These are phyloP conservation scores for Pandemis corylana DNA, from an alignment of 2,888 invertebrate genomes.

Conservation along the genomic window DNA sequence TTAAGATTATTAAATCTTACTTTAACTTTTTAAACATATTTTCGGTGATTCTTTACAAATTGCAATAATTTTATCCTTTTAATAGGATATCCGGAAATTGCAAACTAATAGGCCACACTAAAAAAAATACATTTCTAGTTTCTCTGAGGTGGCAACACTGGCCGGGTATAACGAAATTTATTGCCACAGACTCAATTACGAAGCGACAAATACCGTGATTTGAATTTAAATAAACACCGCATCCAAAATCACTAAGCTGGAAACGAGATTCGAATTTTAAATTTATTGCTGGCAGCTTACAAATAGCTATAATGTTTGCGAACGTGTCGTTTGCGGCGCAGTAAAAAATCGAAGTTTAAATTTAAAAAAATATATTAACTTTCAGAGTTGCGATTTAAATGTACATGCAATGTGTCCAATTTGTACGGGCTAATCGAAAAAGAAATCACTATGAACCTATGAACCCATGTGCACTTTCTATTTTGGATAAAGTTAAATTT, in stretches of 20 bases:
- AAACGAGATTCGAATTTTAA: slow-evolving; percentile 34
- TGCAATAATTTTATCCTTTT: too few relatives aligned
- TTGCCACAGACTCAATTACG: slow-evolving; percentile 37
- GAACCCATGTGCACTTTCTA: too few relatives aligned
- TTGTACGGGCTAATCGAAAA: too few relatives aligned
- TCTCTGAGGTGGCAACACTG: background rate
- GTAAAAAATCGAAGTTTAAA: slow-evolving; percentile 9
- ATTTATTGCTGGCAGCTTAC: slow-evolving; percentile 29
- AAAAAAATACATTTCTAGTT: background rate
- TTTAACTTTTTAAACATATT: too few relatives aligned
- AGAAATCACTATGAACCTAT: too few relatives aligned
- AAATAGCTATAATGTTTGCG: slow-evolving; percentile 33
- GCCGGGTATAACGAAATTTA: slow-evolving; percentile 30
- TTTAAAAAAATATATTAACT: background rate
- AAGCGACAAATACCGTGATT: slow-evolving; percentile 28
- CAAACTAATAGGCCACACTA: background rate
- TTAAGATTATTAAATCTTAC: too few relatives aligned
- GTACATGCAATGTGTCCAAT: too few relatives aligned
- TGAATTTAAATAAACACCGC: slow-evolving; percentile 37
- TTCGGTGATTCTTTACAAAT: too few relatives aligned
- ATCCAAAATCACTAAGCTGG: slow-evolving; percentile 29
- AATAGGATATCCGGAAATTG: too few relatives aligned
- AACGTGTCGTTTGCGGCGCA: slow-evolving; percentile 11
- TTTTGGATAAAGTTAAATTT: too few relatives aligned
- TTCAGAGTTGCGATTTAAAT: too few relatives aligned